A percentile compares a stretch with the other conserved stretches of the same genome.
phyloP scores from a whole-genome alignment of 2,888 invertebrate species.

The Bursaphelenchus okinawaensis region DNA sequence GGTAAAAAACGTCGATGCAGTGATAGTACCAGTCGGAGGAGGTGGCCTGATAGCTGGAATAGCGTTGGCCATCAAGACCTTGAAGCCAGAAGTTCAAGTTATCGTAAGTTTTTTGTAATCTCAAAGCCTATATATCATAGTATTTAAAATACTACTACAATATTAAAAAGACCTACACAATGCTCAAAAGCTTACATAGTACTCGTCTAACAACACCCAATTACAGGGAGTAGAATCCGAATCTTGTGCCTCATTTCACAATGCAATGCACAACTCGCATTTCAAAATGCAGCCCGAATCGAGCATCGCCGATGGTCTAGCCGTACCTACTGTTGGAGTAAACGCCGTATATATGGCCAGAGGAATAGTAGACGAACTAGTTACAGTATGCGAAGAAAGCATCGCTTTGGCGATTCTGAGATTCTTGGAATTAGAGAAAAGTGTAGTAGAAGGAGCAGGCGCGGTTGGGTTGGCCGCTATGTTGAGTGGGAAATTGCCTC shows the following conservation, averaged over 20 bases:
- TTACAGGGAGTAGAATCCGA: slow-evolving; percentile 79
- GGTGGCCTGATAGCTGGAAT: slow-evolving; percentile 85
- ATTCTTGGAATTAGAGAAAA: slow-evolving; percentile 61
- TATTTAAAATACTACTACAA: slow-evolving; percentile 3
- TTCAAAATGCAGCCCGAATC: slow-evolving; percentile 60
- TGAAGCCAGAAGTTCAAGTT: slow-evolving; percentile 75
- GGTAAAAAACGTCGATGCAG: slow-evolving; percentile 76
- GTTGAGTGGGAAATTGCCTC: slow-evolving; percentile 73
- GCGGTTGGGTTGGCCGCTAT: slow-evolving; percentile 79
- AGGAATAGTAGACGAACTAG: slow-evolving; percentile 67
- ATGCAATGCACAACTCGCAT: slow-evolving; percentile 63
- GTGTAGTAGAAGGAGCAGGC: slow-evolving; percentile 85
- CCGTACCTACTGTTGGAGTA: slow-evolving; percentile 79
- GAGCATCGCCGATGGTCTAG: slow-evolving; percentile 78
- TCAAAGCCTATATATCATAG: background rate
- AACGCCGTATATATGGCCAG: slow-evolving; percentile 75
- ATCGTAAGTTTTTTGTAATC: slow-evolving; percentile 68
- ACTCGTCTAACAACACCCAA: background rate
- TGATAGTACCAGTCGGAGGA: slow-evolving; percentile 87
- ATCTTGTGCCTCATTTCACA: slow-evolving; percentile 77
- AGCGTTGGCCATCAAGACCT: slow-evolving; percentile 78
- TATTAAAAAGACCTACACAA: no score
- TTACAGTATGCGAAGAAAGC: slow-evolving; percentile 59
- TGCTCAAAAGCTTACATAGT: no score
- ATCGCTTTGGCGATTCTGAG: slow-evolving; percentile 63